Evolutionary conservation across 2,797 vertebrate species (phyloP), one percentile per base, ranked within the genome.

Genomic region (Bovichtus variegatus): DNA sequence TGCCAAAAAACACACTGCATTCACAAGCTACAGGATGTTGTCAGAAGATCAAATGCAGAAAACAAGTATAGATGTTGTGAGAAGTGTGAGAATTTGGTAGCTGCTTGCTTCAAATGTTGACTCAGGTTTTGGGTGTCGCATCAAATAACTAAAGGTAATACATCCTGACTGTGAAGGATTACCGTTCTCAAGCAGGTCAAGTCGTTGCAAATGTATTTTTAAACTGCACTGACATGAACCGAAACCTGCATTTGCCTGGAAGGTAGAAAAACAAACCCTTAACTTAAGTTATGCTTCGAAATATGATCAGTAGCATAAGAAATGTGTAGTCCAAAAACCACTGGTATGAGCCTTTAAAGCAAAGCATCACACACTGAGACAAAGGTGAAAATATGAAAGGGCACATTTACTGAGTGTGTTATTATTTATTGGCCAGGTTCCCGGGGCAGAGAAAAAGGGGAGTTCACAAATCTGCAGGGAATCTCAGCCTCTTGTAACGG

Each of bases 381-480:
- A 11, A 18, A 43, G 15, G 1, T 55, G 19, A 57, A 60, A 60
- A 53, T 51, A 49, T 77, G 11, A 65, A 66, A 54, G 19, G 31
- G 4, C 27, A 64, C 60, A 55, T 74, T 49, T 16, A 44, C n/a
- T 62, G 9, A 80, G 19, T 29, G 41, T 62, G 15, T 57, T 9
- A 50, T 46, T 19, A 15, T 67, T n/a, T 71, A 15, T 43, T 36
- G 73, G 0, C 21, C 85, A 99, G 98, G 98, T 21, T 95, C 95
- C 19, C 95, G 97, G 1, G 98, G 98, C 25, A 95, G 98, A 84
- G 97, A 99, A 84, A 98, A 97, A 76, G 98, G 98, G 0, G 98
- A 99, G 92, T 99, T 99, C 91, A 99, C 97, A 76, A 99, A 99
- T 85, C 94, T 99, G 23, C 98, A 99, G 89, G 98, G 97, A 41